Percentiles rank a stretch among this genome's conserved stretches.
Evolutionary conservation across 1,140 invertebrate species (phyloP).

Genomic region (Episyrphus balteatus): DNA sequence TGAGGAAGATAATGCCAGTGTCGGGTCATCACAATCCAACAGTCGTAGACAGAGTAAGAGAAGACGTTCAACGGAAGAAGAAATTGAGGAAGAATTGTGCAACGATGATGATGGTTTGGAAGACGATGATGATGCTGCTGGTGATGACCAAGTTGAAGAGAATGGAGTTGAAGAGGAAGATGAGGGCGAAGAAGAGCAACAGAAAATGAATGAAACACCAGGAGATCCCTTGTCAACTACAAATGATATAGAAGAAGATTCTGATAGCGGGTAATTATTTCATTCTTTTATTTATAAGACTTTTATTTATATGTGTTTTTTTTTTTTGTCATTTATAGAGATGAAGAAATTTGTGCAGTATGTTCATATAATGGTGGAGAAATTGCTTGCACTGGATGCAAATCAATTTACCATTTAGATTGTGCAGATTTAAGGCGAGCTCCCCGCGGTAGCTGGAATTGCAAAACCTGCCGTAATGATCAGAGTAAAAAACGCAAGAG

Average conservation of each 20-base stretch:
- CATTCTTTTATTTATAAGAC: too few species aligned
- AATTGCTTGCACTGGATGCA: conserved; percentile 19
- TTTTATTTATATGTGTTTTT: too few species aligned
- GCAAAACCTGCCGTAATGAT: conserved; percentile 19
- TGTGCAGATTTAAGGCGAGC: conserved; percentile 20
- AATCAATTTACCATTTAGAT: conserved; percentile 22
- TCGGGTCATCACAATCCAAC: conserved; percentile 14
- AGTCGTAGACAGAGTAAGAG: not conserved
- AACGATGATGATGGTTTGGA: conserved; percentile 31
- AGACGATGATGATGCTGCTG: conserved; percentile 35
- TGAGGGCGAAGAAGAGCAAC: conserved; percentile 27
- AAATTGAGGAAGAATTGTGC: conserved; percentile 6
- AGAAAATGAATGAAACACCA: conserved; percentile 68
- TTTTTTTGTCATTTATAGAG: conserved; percentile 1
- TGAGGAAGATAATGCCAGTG: conserved; percentile 13
- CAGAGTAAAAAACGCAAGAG: conserved; percentile 6
- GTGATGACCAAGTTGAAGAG: conserved; percentile 11
- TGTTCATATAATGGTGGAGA: conserved; percentile 32
- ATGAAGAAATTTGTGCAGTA: conserved; percentile 19
- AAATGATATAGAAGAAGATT: conserved; percentile 68
- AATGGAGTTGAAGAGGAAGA: conserved; percentile 4
- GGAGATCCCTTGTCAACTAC: conserved; percentile 86
- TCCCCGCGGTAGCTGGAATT: conserved; percentile 22
- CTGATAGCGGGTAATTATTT: conserved; percentile 13
- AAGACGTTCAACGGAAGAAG: not conserved